Evolutionary conservation across 2,797 vertebrate genomes (phyloP).

Genomic region (Manis pentadactyla): DNA sequence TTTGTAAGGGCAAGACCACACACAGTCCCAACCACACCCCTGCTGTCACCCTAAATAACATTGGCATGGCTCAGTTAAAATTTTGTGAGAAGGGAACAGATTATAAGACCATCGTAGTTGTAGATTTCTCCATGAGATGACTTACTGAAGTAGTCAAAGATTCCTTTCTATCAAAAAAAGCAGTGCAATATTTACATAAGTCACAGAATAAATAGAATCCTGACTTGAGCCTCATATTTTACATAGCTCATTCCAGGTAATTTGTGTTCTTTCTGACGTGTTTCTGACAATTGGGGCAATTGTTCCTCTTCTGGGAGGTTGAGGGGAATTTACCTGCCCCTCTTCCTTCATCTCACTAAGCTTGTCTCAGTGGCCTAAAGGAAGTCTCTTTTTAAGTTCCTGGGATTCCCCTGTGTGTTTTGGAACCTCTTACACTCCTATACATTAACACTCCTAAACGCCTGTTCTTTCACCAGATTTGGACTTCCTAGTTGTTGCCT

Average conservation of each 20-base stretch:
- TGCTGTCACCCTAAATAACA: slow-evolving; percentile 71
- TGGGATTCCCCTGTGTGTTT: slow-evolving; percentile 5
- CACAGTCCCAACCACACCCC: slow-evolving; percentile 59
- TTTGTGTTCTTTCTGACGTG: slow-evolving; percentile 23
- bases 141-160: slow-evolving; percentile 36
- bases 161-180: slow-evolving; percentile 69
- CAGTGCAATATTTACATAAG: slow-evolving; percentile 42
- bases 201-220: slow-evolving; percentile 49
- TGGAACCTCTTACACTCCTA: not conserved
- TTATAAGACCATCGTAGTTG: slow-evolving; percentile 10
- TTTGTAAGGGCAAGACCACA: slow-evolving; percentile 63
- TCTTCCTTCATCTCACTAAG: not conserved
- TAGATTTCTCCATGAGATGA: slow-evolving; percentile 60
- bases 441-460: accelerated
- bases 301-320: not conserved
- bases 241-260: slow-evolving; percentile 37
- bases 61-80: slow-evolving; percentile 59
- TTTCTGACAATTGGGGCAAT: slow-evolving; percentile 24
- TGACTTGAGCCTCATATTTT: slow-evolving; percentile 29
- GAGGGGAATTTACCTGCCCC: not conserved
- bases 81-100: slow-evolving; percentile 58
- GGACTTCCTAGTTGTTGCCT: not conserved
- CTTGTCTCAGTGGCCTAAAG: not conserved
- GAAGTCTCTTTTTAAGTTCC: not conserved
- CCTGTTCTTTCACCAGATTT: not conserved